Conservation (phyloP, 2,113 vertebrate species). For the Condylura cristata region DNA sequence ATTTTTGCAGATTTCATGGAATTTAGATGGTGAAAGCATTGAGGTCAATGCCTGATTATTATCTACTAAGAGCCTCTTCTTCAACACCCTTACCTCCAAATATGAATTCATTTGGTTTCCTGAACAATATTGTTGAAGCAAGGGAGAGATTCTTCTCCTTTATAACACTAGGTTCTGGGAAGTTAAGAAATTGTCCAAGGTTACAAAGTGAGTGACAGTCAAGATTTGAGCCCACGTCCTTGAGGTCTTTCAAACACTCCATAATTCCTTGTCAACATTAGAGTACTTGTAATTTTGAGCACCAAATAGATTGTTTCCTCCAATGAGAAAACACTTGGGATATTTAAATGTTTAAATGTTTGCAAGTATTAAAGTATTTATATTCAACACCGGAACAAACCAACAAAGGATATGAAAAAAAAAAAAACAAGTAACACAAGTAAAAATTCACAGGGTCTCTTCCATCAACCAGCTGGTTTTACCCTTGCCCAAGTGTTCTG, state of each 20-base stretch:
- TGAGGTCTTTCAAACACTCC: not conserved
- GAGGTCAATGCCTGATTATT: not conserved
- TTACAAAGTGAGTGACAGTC: not conserved
- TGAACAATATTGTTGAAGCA: not conserved
- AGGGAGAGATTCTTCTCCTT: not conserved
- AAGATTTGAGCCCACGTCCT: not conserved
- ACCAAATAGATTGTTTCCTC: not conserved
- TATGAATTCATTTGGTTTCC: conserved; percentile 21
- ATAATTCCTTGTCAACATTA: not conserved
- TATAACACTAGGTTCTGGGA: not conserved
- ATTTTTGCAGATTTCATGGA: conserved; percentile 11
- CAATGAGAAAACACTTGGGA: conserved; percentile 10
- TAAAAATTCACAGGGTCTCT: not conserved
- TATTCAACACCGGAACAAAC: not conserved
- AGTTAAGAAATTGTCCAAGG: not conserved
- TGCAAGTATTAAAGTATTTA: not conserved
- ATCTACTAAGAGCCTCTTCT: not conserved
- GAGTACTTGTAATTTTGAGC: conserved; percentile 22
- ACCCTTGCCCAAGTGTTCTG: not conserved
- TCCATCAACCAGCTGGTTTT: not conserved
- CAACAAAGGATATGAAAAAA: not conserved
- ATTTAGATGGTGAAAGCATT: not conserved
- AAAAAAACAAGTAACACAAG: not conserved
- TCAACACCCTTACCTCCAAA: not conserved
- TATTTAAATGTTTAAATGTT: not conserved